Percentiles rank a stretch among this genome's conserved stretches.
These are phyloP conservation scores for Hydrophis major DNA, from an alignment of 2,797 vertebrate species.

Conservation along the genomic window DNA sequence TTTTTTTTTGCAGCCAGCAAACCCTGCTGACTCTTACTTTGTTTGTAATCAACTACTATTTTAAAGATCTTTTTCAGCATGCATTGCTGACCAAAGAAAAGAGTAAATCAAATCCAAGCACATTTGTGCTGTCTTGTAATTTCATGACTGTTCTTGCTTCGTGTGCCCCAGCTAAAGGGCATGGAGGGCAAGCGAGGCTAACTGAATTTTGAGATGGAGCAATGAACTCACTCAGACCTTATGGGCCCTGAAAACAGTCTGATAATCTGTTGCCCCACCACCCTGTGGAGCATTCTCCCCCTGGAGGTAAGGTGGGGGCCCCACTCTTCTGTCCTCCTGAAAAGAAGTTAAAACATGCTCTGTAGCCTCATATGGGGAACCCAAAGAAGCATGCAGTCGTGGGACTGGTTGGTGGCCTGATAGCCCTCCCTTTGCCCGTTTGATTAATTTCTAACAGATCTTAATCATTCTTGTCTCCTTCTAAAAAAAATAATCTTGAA, in stretches of 20 bases:
- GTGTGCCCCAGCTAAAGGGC: not conserved
- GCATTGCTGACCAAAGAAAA: not conserved
- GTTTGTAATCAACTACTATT: not conserved
- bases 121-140: not conserved
- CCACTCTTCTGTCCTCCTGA: not conserved
- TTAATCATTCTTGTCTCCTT: not conserved
- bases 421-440: not conserved
- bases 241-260: not conserved
- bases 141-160: not conserved
- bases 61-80: not conserved
- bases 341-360: not conserved
- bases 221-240: not conserved
- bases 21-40: not conserved
- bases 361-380: not conserved
- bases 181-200: not conserved
- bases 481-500: not conserved
- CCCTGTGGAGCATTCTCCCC: not conserved
- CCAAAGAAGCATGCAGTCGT: not conserved
- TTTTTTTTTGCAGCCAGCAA: not conserved
- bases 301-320: not conserved
- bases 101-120: not conserved
- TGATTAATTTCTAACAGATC: not conserved
- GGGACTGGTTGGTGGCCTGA: not conserved
- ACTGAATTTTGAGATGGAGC: not conserved
- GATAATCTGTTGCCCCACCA: not conserved